Conservation (phyloP, 1,140 invertebrate genomes). For the Heliconius hermathena region DNA sequence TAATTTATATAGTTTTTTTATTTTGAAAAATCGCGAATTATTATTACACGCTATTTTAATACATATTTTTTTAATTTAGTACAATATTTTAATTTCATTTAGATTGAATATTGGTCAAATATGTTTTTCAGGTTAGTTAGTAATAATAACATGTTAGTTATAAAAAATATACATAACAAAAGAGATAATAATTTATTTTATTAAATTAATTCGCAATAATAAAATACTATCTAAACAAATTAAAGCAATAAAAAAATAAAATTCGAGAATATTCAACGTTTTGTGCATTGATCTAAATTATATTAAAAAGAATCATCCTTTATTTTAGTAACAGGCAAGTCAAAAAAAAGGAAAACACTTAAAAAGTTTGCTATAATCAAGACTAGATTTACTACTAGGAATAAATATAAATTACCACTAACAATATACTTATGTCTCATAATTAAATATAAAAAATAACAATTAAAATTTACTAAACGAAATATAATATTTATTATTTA, state of each 20-base stretch:
- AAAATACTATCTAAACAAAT: slow-evolving; percentile 19
- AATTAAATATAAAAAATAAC: neutral
- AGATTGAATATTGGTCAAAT: slow-evolving; percentile 16
- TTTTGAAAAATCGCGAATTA: neutral
- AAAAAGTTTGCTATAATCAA: slow-evolving; percentile 17
- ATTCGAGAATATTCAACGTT: slow-evolving; percentile 33
- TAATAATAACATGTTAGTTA: slow-evolving; percentile 51
- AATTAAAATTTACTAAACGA: slow-evolving; percentile 6
- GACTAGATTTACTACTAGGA: slow-evolving; percentile 36
- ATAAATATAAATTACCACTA: slow-evolving; percentile 17
- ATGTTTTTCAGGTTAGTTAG: slow-evolving; percentile 41
- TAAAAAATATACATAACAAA: slow-evolving; percentile 29
- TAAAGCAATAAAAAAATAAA: slow-evolving; percentile 31
- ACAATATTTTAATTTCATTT: neutral
- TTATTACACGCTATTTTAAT: neutral
- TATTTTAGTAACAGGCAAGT: slow-evolving; percentile 26
- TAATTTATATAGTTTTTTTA: neutral
- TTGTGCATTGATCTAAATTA: slow-evolving; percentile 22
- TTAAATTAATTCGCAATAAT: slow-evolving; percentile 42
- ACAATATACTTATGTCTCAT: slow-evolving; percentile 7
- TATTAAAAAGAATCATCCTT: neutral
- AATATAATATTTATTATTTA: slow-evolving; percentile 7
- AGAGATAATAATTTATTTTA: slow-evolving; percentile 45
- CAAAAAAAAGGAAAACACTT: slow-evolving; percentile 22
- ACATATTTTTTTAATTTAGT: neutral